A percentile compares a stretch with the other conserved stretches of the same genome.
These are phyloP conservation scores for Seriola aureovittata DNA, from an alignment of 2,113 vertebrate species.

Conservation along the genomic window DNA sequence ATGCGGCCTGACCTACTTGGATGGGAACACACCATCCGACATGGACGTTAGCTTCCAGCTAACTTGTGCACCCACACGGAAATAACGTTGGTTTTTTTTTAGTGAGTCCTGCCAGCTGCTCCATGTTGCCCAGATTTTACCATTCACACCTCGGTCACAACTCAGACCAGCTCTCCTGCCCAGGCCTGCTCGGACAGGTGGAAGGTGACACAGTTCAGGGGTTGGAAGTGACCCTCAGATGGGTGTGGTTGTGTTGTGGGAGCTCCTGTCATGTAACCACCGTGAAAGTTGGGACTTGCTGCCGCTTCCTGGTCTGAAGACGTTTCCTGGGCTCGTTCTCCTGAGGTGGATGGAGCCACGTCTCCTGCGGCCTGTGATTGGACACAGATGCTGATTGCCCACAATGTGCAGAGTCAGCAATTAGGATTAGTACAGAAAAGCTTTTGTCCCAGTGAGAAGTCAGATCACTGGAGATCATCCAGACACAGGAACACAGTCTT, in stretches of 20 bases:
- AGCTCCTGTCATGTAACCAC: background rate
- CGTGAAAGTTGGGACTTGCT: conserved; percentile 6
- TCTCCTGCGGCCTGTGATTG: conserved; percentile 33
- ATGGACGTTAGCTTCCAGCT: background rate
- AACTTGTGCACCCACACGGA: background rate
- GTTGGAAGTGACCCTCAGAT: background rate
- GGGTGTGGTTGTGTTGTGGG: conserved; percentile 55
- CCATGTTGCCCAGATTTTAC: background rate
- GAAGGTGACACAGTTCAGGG: background rate
- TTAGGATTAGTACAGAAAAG: background rate
- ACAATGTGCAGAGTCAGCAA: conserved; percentile 46
- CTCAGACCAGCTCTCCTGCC: background rate
- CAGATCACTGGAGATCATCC: background rate
- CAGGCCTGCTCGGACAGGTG: background rate
- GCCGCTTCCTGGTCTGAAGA: conserved; percentile 43
- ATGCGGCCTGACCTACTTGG: background rate
- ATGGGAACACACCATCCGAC: background rate
- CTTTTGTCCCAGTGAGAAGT: background rate
- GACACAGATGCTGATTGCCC: conserved; percentile 49
- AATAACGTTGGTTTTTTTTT: background rate
- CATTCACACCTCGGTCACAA: background rate
- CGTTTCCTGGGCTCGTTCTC: too few relatives aligned
- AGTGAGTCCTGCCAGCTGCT: background rate
- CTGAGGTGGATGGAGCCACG: conserved; percentile 41
- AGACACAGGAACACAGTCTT: background rate